Percentiles rank a stretch among this genome's conserved stretches.
These are phyloP conservation scores for Petrocephalus sullivani DNA, from an alignment of 2,797 vertebrate species.

Conservation along the genomic window DNA sequence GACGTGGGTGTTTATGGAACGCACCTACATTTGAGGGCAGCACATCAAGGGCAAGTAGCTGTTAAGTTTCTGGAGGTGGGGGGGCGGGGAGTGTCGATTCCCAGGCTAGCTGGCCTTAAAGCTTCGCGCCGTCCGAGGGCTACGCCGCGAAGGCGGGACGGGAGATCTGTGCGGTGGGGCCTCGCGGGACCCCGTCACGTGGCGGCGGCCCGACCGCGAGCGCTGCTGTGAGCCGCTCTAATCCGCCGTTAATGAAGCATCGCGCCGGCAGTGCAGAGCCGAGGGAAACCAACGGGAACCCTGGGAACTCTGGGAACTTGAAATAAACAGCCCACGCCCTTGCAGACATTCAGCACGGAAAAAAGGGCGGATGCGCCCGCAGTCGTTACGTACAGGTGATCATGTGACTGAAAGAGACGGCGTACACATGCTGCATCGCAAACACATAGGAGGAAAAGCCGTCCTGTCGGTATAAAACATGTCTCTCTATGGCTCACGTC, in stretches of 20 bases:
- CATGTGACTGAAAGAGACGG: neutral
- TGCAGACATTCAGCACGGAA: neutral
- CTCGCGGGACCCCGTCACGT: neutral
- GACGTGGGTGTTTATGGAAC: neutral
- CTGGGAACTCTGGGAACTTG: neutral
- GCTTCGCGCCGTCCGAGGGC: neutral
- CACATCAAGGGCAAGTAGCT: neutral
- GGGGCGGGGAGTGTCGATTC: neutral
- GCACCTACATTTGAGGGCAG: neutral
- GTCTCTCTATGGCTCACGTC: neutral
- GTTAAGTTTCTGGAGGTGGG: neutral
- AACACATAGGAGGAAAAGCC: neutral
- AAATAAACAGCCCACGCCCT: neutral
- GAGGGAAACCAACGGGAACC: neutral
- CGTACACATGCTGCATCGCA: neutral
- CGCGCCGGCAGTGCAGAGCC: neutral
- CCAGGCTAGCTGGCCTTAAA: neutral
- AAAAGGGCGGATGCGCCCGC: neutral
- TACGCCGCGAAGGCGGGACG: neutral
- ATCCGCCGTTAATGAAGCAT: slow-evolving; percentile 10
- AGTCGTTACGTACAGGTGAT: neutral
- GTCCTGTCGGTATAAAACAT: neutral
- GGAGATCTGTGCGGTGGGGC: neutral
- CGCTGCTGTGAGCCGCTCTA: neutral
- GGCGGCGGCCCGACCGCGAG: neutral